Base-by-base conservation (phyloP, 2,113 vertebrate species). In the Scortum barcoo region DNA sequence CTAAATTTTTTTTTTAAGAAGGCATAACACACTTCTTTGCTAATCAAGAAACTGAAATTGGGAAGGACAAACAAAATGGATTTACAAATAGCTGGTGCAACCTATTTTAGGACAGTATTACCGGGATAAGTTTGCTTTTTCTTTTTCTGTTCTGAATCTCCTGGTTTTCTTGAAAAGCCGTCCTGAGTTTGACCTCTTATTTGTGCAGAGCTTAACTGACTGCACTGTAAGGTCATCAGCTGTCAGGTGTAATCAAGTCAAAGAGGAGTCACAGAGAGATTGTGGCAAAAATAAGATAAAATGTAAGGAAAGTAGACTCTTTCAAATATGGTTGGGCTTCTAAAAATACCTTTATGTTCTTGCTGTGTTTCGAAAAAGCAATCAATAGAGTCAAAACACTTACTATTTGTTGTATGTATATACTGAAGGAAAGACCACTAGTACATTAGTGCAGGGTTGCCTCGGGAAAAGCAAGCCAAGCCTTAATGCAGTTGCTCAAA, bases 181-280 rank as follows among this genome's bases (percentile, higher is more conserved):
- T 24, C 30, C 1, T 7, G 2, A 69, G 58, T 1, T 1, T 65
- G 48, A 51, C 19, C 38, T 48, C 16, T 22, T 53, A n/a, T 42
- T 66, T 56, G 62, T 46, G 65, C 54, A 65, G 53, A 57, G 60
- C 5, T 14, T 65, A 19, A 26, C 26, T 58, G 48, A 40, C 57
- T 70, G 57, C 24, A 63, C 33, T 38, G 42, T 33, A 60, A 66
- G 54, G 57, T 62, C 79, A 57, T 58, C 14, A 19, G 42, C 69
- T 83, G 70, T 72, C 86, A 61, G 53, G 60, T 67, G 48, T 33
- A 46, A 86, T 83, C 58, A 73, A 58, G 19, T 86, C 78, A 78
- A 54, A 66, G 44, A 9, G 24, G 38, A 54, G 38, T 79, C 56
- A 56, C 14, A 19, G 53, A 54, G 51, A 19, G 2, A 38, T 22